phyloP scores from a whole-genome alignment of 2,113 vertebrate species.

The Sylvilagus bachmani region DNA sequence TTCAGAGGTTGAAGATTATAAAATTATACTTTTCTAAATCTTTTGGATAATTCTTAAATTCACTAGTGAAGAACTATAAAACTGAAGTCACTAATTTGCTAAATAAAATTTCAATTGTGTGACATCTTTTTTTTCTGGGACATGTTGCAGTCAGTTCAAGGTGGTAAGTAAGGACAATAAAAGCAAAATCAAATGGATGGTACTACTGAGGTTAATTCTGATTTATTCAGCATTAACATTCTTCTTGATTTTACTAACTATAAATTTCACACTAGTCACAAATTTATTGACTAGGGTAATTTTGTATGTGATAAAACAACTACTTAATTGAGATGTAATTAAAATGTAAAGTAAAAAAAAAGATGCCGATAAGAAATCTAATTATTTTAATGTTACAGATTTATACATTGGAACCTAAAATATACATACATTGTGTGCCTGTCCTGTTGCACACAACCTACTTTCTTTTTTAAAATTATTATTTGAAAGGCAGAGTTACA shows the following conservation, averaged over 20 bases:
- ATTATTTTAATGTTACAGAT: conserved; percentile 38
- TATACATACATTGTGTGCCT: neutral
- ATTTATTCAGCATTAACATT: conserved; percentile 9
- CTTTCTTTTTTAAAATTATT: neutral
- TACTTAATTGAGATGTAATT: conserved; percentile 52
- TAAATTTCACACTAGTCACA: conserved; percentile 29
- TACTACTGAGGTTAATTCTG: neutral
- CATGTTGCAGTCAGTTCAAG: neutral
- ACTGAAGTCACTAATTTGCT: neutral
- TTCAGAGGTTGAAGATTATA: neutral
- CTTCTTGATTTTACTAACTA: conserved; percentile 1
- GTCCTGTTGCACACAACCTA: neutral
- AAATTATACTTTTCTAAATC: neutral
- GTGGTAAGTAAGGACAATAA: neutral
- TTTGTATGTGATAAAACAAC: conserved; percentile 50
- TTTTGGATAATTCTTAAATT: neutral
- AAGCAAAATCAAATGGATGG: neutral
- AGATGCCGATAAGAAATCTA: conserved; percentile 1
- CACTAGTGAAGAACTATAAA: neutral
- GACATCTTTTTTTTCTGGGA: neutral
- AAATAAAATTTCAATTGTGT: neutral
- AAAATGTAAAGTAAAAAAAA: conserved; percentile 52
- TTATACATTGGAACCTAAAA: neutral
- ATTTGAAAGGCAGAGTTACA: too few relatives aligned
- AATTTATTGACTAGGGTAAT: conserved; percentile 35